phyloP scores from a whole-genome alignment of 2,113 vertebrate species.

The Centropus bengalensis region DNA sequence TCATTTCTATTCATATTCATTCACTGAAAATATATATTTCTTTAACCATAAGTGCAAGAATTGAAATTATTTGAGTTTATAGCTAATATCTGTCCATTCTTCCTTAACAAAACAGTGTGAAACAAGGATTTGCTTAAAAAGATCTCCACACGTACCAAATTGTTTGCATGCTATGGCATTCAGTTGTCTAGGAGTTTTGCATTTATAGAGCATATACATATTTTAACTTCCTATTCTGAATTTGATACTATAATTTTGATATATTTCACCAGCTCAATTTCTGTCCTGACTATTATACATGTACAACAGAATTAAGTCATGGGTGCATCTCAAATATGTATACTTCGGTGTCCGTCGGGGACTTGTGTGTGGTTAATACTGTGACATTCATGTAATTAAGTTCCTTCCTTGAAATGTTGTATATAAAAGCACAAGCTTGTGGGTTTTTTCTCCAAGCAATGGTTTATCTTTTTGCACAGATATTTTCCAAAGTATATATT shows the following conservation, averaged over 20 bases:
- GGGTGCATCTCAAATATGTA: background rate
- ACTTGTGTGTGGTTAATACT: background rate
- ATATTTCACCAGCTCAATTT: background rate
- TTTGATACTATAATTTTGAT: background rate
- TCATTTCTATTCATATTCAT: too few relatives aligned
- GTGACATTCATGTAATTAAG: background rate
- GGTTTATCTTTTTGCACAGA: background rate
- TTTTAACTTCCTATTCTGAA: background rate
- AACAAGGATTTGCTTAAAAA: background rate
- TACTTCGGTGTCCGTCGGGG: background rate
- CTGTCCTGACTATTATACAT: background rate
- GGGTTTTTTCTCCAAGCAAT: background rate
- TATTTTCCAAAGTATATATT: background rate
- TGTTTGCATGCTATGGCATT: background rate
- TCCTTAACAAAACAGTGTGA: background rate
- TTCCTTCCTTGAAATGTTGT: background rate
- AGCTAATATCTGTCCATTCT: background rate
- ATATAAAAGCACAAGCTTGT: too few relatives aligned
- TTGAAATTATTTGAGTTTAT: background rate
- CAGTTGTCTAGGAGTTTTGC: background rate
- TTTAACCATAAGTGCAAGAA: background rate
- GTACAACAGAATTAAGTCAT: background rate
- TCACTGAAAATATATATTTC: background rate
- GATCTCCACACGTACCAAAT: accelerated
- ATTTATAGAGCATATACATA: background rate